Evolutionary conservation across 2,888 invertebrate genomes (phyloP).

Genomic region (Ophion ellenae): DNA sequence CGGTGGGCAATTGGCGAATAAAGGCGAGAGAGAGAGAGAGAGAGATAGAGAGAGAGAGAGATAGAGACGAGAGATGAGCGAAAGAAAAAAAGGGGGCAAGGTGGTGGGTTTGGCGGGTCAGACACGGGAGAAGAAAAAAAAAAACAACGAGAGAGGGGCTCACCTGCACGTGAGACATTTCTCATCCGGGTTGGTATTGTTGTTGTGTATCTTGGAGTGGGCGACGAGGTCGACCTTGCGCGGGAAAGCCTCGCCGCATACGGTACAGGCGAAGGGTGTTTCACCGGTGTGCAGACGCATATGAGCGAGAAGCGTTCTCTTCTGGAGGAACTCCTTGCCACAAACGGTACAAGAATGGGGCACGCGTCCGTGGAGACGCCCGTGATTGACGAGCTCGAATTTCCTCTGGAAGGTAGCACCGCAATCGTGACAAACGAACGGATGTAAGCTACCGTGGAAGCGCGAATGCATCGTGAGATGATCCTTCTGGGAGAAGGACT

Average conservation of each 20-base stretch:
- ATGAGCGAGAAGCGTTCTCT: constrained; percentile 92
- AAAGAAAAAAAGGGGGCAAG: neutral
- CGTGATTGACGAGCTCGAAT: constrained; percentile 94
- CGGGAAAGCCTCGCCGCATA: constrained; percentile 91
- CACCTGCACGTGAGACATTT: constrained; percentile 85
- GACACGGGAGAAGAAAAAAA: neutral
- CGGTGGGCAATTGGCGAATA: neutral
- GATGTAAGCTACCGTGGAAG: constrained; percentile 97
- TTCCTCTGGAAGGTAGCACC: constrained; percentile 93
- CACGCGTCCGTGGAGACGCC: constrained; percentile 91
- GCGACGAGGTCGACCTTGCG: constrained; percentile 89
- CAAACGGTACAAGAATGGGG: constrained; percentile 93
- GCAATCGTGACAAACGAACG: constrained; percentile 97
- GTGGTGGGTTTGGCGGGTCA: neutral
- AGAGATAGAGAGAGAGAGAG: neutral
- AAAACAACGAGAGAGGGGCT: constrained; percentile 34
- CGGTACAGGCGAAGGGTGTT: constrained; percentile 89
- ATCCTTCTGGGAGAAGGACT: constrained; percentile 96
- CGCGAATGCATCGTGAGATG: constrained; percentile 95
- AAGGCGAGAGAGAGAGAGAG: neutral
- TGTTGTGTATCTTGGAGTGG: constrained; percentile 85
- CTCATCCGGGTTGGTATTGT: constrained; percentile 83
- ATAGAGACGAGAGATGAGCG: neutral
- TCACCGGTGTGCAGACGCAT: constrained; percentile 92
- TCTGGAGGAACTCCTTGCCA: constrained; percentile 94